A percentile compares a stretch with the other conserved stretches of the same genome.
Evolutionary conservation across 2,113 vertebrate genomes (phyloP).

Genomic region (Hippoglossus stenolepis): DNA sequence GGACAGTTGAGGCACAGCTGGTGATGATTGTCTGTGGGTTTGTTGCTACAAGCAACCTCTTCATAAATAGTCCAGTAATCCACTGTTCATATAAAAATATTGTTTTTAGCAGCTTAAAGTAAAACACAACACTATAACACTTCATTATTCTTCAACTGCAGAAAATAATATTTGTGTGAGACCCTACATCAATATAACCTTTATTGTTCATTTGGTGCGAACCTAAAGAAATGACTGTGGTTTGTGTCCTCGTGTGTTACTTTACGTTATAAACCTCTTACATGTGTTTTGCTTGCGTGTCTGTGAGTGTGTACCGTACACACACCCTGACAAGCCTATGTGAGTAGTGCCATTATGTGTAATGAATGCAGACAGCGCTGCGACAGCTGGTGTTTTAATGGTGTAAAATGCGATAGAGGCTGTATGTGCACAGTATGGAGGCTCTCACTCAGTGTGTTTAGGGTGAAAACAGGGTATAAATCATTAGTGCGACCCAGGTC

Average conservation of each 20-base stretch:
- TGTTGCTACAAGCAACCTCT: neutral
- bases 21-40: neutral
- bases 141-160: neutral
- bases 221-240: neutral
- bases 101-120: neutral
- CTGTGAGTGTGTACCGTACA: neutral
- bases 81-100: neutral
- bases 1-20: neutral
- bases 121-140: neutral
- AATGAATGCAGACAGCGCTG: conserved; percentile 57
- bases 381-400: conserved; percentile 72
- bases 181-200: no score
- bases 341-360: conserved; percentile 58
- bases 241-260: neutral
- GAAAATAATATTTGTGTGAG: neutral
- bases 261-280: neutral
- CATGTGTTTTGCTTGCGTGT: neutral
- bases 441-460: conserved; percentile 50
- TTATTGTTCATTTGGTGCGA: neutral
- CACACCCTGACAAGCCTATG: neutral
- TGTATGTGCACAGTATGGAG: conserved; percentile 26
- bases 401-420: conserved; percentile 49
- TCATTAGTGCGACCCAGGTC: conserved; percentile 52
- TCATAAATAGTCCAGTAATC: no score
- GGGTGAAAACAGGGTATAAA: conserved; percentile 47